Evolutionary conservation across 1,140 invertebrate species (phyloP).

Genomic region (Drosophila orena): DNA sequence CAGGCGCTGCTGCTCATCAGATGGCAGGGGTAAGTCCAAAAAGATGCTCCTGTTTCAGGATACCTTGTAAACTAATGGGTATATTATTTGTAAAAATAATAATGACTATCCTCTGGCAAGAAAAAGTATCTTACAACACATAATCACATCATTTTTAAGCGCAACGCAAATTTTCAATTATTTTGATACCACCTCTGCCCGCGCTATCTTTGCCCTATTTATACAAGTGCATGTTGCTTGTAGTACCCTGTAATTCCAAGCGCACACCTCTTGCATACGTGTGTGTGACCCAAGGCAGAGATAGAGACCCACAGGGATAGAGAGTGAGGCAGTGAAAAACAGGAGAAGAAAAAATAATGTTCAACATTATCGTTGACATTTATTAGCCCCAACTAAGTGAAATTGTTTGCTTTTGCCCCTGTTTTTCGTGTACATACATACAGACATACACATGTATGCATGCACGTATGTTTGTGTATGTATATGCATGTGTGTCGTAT

Average conservation of each 20-base stretch:
- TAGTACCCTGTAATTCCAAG: slow-evolving; percentile 15
- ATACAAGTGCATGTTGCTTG: background rate
- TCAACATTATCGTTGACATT: slow-evolving; percentile 80
- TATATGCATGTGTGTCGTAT: slow-evolving; percentile 5
- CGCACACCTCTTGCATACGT: slow-evolving; percentile 3
- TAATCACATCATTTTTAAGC: no score
- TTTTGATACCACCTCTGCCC: no score
- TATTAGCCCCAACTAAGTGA: slow-evolving; percentile 77
- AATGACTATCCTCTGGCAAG: no score
- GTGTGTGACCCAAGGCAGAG: background rate
- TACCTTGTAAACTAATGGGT: background rate
- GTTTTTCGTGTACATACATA: slow-evolving; percentile 19
- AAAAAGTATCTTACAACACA: no score
- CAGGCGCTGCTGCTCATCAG: background rate
- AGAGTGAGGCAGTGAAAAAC: background rate
- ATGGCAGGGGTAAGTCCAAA: background rate
- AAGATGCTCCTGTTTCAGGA: background rate
- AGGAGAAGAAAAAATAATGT: slow-evolving; percentile 63
- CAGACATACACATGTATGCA: no score
- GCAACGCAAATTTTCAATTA: background rate
- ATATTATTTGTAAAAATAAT: background rate
- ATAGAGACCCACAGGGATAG: background rate
- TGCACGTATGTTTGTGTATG: slow-evolving; percentile 5
- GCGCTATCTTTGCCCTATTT: background rate
- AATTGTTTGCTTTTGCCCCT: slow-evolving; percentile 62